phyloP scores from a whole-genome alignment of 1,140 invertebrate species.

The Oncopeltus fasciatus region DNA sequence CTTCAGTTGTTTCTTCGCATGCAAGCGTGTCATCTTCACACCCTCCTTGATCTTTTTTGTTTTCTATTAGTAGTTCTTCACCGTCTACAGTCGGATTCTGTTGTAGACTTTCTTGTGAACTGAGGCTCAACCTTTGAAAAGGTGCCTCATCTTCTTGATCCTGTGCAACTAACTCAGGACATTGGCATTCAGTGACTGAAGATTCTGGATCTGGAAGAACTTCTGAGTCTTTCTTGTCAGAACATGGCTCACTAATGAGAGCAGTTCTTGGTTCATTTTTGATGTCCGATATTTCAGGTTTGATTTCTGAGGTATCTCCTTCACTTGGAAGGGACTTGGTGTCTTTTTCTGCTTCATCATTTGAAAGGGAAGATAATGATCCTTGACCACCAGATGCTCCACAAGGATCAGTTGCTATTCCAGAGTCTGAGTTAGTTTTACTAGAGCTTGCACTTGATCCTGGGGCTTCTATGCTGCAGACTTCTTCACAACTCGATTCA shows the following conservation, averaged over 20 bases:
- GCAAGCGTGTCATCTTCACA: neutral
- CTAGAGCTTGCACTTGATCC: conserved; percentile 18
- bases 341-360: conserved; percentile 4
- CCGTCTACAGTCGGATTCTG: neutral
- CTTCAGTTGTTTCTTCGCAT: neutral
- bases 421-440: conserved; percentile 25
- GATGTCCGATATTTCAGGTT: neutral
- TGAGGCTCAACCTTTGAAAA: neutral
- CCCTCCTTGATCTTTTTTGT: too few species aligned
- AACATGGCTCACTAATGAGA: neutral
- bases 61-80: too few species aligned
- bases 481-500: conserved; percentile 26
- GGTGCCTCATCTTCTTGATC: neutral
- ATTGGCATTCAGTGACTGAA: neutral
- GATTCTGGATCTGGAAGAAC: neutral
- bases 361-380: neutral
- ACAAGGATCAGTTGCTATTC: conserved; percentile 23
- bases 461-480: conserved; percentile 22
- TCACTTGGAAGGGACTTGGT: neutral
- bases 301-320: neutral
- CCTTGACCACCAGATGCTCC: conserved; percentile 19
- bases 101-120: neutral
- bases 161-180: neutral
- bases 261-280: neutral
- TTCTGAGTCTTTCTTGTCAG: too few species aligned